Evolutionary conservation across 2,113 vertebrate species (phyloP).

Genomic region (Danionella cerebrum): DNA sequence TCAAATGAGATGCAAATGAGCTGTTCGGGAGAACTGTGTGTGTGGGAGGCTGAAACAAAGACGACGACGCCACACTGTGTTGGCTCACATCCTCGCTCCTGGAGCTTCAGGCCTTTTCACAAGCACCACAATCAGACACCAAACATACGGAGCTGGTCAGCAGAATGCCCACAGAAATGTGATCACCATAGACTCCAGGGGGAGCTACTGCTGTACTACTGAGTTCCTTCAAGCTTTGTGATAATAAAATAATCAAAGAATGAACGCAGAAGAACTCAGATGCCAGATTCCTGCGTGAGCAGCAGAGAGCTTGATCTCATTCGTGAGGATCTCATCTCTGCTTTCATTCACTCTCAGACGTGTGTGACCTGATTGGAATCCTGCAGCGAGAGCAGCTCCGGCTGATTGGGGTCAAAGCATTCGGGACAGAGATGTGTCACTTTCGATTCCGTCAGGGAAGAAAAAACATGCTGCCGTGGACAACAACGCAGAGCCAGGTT

Average conservation of each 20-base stretch:
- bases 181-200: no score
- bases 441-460: slow-evolving; percentile 18
- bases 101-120: neutral
- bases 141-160: no score
- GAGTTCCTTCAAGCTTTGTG: no score
- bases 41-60: neutral
- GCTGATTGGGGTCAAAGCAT: slow-evolving; percentile 16
- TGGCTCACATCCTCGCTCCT: slow-evolving; percentile 2
- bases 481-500: neutral
- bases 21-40: neutral
- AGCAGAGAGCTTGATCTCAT: neutral
- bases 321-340: neutral
- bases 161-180: no score
- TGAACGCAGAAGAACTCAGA: no score
- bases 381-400: neutral
- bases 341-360: neutral
- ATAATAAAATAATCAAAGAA: no score
- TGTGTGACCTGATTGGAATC: neutral
- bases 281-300: no score
- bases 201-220: no score
- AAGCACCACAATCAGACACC: neutral
- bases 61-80: slow-evolving; percentile 22
- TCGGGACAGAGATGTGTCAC: slow-evolving; percentile 6
- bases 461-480: neutral
- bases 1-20: slow-evolving; percentile 19